Evolutionary conservation across 2,888 invertebrate genomes (phyloP), one percentile per base, ranked within the genome.

Genomic region (Trichogramma evanescens): DNA sequence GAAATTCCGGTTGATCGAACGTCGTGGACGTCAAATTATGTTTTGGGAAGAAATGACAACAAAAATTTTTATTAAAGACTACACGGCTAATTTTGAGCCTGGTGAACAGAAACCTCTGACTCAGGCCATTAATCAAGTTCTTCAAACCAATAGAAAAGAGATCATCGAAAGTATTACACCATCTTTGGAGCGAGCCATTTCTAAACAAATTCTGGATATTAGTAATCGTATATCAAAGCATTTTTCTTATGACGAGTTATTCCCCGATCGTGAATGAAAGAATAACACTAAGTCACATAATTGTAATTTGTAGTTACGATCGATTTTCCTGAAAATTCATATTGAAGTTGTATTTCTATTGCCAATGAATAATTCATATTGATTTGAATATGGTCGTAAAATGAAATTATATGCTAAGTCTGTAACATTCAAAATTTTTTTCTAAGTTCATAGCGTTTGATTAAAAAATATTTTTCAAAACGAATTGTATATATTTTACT

Each of bases 191-290:
- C 69, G 63, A 54, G 65, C 68, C 0, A 67, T 77, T 38, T 70
- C 74, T 4, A 61, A 71, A 44, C 64, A 63, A 43, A 58, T 73
- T 10, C 63, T 77, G 4, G 43, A 63, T 1, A 49, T 73, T 26
- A 50, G 70, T 6, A 79, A 78, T 59, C 68, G 69, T 43, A 69
- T 79, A 8, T 67, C 70, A 57, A 69, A 70, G 56, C 68, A 69
- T 50, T 74, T 76, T 52, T 65, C 71, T 3, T 73, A 66, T 53
- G 72, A 76, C 0, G 74, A 78, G 60, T 63, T 79, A 1, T 72
- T 76, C 49, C 74, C 77, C 4, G 71, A 74, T 54, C 67, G 66
- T 1, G 72, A 69, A 66, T 73, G 65, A 65, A 45, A 45, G 26
- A 26, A 2, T 26, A 26, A 26, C 2, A 26, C 26, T 26, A 26